Base-by-base conservation (phyloP, 2,888 invertebrate genomes). In the Caenorhabditis angaria region DNA sequence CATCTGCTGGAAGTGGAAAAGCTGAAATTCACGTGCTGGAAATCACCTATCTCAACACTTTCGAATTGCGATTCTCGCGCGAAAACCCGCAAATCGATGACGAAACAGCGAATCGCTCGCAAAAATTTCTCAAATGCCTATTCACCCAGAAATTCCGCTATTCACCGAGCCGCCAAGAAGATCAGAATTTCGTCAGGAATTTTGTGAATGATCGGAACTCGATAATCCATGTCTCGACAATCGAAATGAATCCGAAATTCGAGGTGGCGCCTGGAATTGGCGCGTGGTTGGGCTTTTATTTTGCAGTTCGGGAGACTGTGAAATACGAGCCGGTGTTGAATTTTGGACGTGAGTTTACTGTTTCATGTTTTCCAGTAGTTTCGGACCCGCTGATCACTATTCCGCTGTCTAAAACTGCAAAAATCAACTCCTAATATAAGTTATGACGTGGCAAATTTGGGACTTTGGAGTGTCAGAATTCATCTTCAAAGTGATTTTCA, bases 221-320 rank as follows among this genome's bases (percentile, higher is more conserved):
- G 0, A 71, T 71, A 24, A 50, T 54, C 6, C 47, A 59, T 10
- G 35, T 71, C 4, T 66, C 70, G 2, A 56, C 65, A 25, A 65
- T 59, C 2, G 57, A 58, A 28, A 51, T 58, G 27, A 63, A 71
- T 53, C 60, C 65, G 0, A 22, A 32, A 8, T 54, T 79, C 6
- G 61, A 63, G 59, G 53, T 80, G 20, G 59, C 65, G 0, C 71
- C 79, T 3, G 60, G 77, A 12, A 66, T 80, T 14, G 62, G 68
- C 50, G 59, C 73, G 5, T 80, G 79, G 79, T 22, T 76, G 12
- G 79, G 79, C 47, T 48, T 77, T 25, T 74, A 73, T 27, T 71
- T 77, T 1, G 67, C 61, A 12, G 57, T 77, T 22, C 63, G 66
- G 35, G 60, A 68, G 51, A 41, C 69, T 22, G 62, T 57, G 10